Evolutionary conservation across 1,140 invertebrate genomes (phyloP).

Genomic region (Drosophila ananassae): DNA sequence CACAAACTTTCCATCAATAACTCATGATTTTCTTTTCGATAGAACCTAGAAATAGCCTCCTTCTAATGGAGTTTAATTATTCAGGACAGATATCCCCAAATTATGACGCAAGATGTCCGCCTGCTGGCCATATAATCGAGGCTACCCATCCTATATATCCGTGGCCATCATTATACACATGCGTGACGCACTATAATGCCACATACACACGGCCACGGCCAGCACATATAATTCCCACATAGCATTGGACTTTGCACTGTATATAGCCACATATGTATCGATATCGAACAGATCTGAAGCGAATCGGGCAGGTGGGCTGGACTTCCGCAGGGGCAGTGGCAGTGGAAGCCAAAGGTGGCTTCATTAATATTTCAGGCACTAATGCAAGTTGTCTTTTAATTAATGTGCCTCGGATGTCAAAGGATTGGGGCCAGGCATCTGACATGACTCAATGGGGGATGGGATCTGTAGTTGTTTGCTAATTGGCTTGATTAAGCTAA

Average conservation of each 20-base stretch:
- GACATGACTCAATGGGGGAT: background rate
- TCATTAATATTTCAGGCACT: conserved; percentile 47
- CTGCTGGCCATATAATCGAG: conserved; percentile 2
- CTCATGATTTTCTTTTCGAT: too few species aligned
- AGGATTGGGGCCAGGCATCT: background rate
- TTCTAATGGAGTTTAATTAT: conserved; percentile 31
- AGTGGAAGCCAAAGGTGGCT: conserved; percentile 10
- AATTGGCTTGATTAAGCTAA: background rate
- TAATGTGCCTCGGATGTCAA: background rate
- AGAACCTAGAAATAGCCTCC: too few species aligned
- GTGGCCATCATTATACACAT: background rate
- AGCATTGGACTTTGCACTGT: background rate
- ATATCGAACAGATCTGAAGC: conserved; percentile 30
- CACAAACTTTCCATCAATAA: too few species aligned
- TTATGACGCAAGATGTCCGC: conserved; percentile 26
- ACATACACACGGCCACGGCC: background rate
- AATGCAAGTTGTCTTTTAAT: conserved; percentile 22
- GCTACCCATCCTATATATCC: background rate
- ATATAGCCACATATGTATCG: conserved; percentile 21
- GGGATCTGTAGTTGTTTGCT: background rate
- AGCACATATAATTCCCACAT: background rate
- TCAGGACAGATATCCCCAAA: conserved; percentile 11
- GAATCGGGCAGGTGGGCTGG: conserved; percentile 19
- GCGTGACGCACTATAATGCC: conserved; percentile 10
- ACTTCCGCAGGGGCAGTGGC: too few species aligned